Base-by-base conservation (phyloP, 2,797 vertebrate genomes). In the Dermochelys coriacea region DNA sequence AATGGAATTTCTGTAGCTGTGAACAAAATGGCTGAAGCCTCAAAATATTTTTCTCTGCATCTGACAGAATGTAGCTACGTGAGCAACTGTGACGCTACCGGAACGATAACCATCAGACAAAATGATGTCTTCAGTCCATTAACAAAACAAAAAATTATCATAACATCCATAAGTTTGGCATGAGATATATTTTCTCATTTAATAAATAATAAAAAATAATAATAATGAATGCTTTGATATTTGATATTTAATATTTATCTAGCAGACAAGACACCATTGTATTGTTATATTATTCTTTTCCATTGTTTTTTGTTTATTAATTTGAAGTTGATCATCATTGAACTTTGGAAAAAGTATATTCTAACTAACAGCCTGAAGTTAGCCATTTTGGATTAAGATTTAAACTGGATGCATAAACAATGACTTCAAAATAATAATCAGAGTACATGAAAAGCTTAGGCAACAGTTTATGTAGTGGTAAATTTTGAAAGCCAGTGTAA, bases 351-450 rank as follows among this genome's bases (percentile, higher is more conserved):
- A 74, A 77, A 80, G 1, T 6, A 2, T 64, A 23, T 91, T 95
- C 31, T 19, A 81, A 85, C 59, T 61, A 61, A 61, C 50, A 93
- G 8, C 79, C 21, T 77, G 77, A 90, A 85, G 87, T 94, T 91
- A 91, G 83, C 49, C 82, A 5, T 83, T 90, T 87, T 86, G 52
- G 45, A 92, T 95, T 96, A 96, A 95, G 90, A 87, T 95, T 84
- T 93, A 80, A 93, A 84, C 6, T 55, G 82, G 86, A 49, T 86
- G 49, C 45, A 50, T 4, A 11, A 50, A 10, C 23, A 8, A 0
- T 85, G 47, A 93, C 49, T 31, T 93, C 50, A 90, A 84, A 95
- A 85, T 87, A 75, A 84, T 83, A 89, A 88, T 83, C 55, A 89
- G 34, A 77, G 49, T 86, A 71, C 91, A 84, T 87, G 68, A 87